phyloP scores from a whole-genome alignment of 2,888 invertebrate species.

The Horisme vitalbata region DNA sequence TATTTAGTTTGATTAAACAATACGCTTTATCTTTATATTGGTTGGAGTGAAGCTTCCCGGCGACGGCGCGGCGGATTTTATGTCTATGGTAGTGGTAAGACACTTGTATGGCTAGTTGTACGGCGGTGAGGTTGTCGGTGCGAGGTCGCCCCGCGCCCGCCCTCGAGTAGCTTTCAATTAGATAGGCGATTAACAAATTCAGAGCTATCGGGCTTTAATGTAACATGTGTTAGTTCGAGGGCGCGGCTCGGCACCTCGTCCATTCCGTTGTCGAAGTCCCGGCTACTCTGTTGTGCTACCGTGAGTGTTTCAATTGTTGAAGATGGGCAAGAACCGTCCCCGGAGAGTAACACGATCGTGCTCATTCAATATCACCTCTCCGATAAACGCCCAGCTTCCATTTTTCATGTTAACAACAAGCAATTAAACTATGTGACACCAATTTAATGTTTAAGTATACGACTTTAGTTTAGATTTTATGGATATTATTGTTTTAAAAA shows the following conservation, averaged over 20 bases:
- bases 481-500: neutral
- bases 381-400: conserved; percentile 67
- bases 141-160: too few relatives aligned
- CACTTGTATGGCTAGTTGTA: conserved; percentile 51
- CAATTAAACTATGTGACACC: conserved; percentile 10
- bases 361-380: conserved; percentile 69
- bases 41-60: conserved; percentile 46
- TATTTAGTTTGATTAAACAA: conserved; percentile 67
- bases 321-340: conserved; percentile 73
- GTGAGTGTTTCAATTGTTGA: conserved; percentile 31
- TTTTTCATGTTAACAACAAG: conserved; percentile 29
- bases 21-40: conserved; percentile 72
- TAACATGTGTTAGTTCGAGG: conserved; percentile 60
- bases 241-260: conserved; percentile 56
- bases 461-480: too few relatives aligned
- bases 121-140: conserved; percentile 54
- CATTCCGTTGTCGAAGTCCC: too few relatives aligned
- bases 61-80: conserved; percentile 58
- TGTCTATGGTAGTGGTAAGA: conserved; percentile 64
- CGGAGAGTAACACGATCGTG: conserved; percentile 62
- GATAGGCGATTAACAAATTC: conserved; percentile 81
- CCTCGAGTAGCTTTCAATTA: conserved; percentile 74
- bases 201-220: conserved; percentile 74
- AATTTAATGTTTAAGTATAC: conserved; percentile 2
- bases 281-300: conserved; percentile 26